Conservation (phyloP, 1,140 invertebrate genomes). For the Oedothorax gibbosus region DNA sequence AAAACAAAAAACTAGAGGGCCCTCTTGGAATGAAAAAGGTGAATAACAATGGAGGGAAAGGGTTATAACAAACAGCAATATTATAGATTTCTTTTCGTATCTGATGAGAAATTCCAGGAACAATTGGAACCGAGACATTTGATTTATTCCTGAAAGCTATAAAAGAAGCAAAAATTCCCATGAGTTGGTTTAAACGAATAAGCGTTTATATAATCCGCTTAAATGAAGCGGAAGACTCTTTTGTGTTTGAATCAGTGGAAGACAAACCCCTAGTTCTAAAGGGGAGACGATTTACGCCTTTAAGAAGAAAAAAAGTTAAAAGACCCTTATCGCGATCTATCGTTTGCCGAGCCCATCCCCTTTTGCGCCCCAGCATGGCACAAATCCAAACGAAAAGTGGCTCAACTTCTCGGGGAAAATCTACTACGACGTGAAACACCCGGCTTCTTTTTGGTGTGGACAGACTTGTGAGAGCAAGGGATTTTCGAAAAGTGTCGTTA, state of each 20-base stretch:
- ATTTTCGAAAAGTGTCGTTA: background rate
- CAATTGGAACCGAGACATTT: background rate
- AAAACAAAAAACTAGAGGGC: slow-evolving; percentile 1
- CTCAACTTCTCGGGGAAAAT: background rate
- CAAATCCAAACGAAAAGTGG: background rate
- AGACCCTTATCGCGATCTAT: background rate
- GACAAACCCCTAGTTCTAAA: too few species aligned
- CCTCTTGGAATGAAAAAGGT: slow-evolving; percentile 14
- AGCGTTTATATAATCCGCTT: background rate
- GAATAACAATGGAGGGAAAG: background rate
- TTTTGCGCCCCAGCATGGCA: too few species aligned
- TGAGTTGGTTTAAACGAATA: background rate
- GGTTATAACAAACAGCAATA: background rate
- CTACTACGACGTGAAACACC: background rate
- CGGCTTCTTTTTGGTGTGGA: background rate
- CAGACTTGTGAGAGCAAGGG: background rate
- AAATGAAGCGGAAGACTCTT: background rate
- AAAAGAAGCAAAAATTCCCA: background rate
- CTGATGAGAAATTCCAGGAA: slow-evolving; percentile 5
- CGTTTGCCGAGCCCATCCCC: too few species aligned
- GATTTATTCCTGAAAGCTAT: background rate
- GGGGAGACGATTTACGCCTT: too few species aligned
- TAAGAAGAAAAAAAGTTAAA: background rate
- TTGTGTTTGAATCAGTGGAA: too few species aligned
- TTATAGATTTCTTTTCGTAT: slow-evolving; percentile 24